Percentiles rank a stretch among this genome's conserved stretches.
Conservation (phyloP, 2,888 invertebrate genomes). For the Gnatocerus cornutus region DNA sequence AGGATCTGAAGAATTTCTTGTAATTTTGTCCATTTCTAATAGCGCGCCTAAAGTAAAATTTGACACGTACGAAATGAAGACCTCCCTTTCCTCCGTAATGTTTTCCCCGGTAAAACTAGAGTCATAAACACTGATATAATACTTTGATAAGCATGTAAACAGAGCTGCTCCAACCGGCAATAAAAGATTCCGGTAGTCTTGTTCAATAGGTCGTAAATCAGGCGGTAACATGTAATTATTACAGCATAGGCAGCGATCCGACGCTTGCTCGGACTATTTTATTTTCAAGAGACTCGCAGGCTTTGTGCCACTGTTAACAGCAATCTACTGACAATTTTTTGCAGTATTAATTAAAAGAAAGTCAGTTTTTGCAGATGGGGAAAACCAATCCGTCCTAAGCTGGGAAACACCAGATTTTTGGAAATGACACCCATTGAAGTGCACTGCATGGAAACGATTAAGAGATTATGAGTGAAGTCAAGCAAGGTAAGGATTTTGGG, state of each 20-base stretch:
- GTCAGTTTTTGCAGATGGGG: no score
- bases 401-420: no score
- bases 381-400: no score
- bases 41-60: neutral
- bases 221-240: slow-evolving; percentile 57
- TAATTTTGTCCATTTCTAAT: neutral
- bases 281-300: slow-evolving; percentile 8
- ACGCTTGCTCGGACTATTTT: slow-evolving; percentile 44
- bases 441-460: no score
- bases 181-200: slow-evolving; percentile 63
- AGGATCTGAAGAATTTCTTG: slow-evolving; percentile 1
- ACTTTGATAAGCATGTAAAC: slow-evolving; percentile 44
- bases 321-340: no score
- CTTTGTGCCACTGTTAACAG: neutral
- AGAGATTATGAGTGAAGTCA: no score
- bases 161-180: slow-evolving; percentile 51
- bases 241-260: slow-evolving; percentile 50
- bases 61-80: neutral
- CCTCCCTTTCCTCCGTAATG: neutral
- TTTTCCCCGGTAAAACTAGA: slow-evolving; percentile 7
- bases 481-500: no score
- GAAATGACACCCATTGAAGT: no score
- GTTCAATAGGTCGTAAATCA: slow-evolving; percentile 56
- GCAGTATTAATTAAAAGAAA: no score
- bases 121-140: slow-evolving; percentile 38